Evolutionary conservation across 2,888 invertebrate genomes (phyloP).

Genomic region (Zonitis immaculata): DNA sequence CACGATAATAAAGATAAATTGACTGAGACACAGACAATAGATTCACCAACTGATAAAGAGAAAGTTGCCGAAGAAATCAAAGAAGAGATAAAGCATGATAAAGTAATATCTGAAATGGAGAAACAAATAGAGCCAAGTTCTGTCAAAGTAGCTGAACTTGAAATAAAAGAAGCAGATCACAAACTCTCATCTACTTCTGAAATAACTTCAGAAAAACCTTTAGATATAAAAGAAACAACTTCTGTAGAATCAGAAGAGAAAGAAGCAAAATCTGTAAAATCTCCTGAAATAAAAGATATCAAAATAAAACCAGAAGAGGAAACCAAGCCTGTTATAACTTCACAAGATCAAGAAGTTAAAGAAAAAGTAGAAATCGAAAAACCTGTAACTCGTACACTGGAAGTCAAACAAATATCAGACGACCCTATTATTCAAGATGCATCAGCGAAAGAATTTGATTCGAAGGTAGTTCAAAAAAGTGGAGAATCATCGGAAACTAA

Average conservation of each 20-base stretch:
- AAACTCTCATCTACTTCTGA: too few species aligned
- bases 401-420: too few species aligned
- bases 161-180: not conserved
- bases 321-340: too few species aligned
- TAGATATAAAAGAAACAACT: not conserved
- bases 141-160: not conserved
- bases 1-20: not conserved
- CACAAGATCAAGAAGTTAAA: too few species aligned
- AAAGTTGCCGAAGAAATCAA: not conserved
- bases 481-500: too few species aligned
- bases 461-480: too few species aligned
- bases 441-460: too few species aligned
- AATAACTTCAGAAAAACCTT: too few species aligned
- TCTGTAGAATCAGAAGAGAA: not conserved
- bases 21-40: not conserved
- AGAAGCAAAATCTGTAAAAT: slow-evolving; percentile 13
- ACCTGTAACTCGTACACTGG: too few species aligned
- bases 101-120: not conserved
- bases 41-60: not conserved
- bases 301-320: too few species aligned
- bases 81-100: not conserved
- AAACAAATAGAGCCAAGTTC: not conserved
- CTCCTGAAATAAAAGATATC: slow-evolving; percentile 13
- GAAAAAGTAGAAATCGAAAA: too few species aligned
- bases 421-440: too few species aligned